A percentile compares a stretch with the other conserved stretches of the same genome.
phyloP scores from a whole-genome alignment of 2,113 vertebrate genomes.

The Ammodytes dubius region DNA sequence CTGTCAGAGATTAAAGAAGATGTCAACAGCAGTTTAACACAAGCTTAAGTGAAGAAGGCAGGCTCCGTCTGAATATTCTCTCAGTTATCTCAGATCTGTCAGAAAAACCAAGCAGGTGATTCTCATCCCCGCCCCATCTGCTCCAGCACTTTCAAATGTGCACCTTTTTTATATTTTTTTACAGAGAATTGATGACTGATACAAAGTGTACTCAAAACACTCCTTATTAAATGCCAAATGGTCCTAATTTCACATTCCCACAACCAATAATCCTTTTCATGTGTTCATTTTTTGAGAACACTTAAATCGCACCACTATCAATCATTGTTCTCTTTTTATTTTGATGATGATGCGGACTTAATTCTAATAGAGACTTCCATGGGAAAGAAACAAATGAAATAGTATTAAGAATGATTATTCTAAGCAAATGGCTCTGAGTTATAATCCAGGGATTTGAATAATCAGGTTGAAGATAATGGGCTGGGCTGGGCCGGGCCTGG shows the following conservation, averaged over 20 bases:
- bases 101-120: slow-evolving; percentile 79
- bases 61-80: slow-evolving; percentile 71
- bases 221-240: slow-evolving; percentile 51
- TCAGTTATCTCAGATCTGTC: slow-evolving; percentile 80
- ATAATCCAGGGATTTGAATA: slow-evolving; percentile 85
- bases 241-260: slow-evolving; percentile 67
- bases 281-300: slow-evolving; percentile 57
- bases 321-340: slow-evolving; percentile 48
- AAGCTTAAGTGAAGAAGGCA: slow-evolving; percentile 76
- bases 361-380: slow-evolving; percentile 72
- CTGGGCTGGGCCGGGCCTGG: slow-evolving; percentile 72
- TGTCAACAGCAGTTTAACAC: slow-evolving; percentile 85
- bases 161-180: not conserved
- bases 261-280: slow-evolving; percentile 64
- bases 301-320: slow-evolving; percentile 66
- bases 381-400: slow-evolving; percentile 70
- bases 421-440: slow-evolving; percentile 72
- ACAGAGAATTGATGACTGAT: slow-evolving; percentile 48
- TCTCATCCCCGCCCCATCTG: slow-evolving; percentile 55
- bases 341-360: slow-evolving; percentile 76
- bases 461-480: slow-evolving; percentile 83
- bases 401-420: slow-evolving; percentile 78
- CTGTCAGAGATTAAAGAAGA: slow-evolving; percentile 86
- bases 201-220: slow-evolving; percentile 56
- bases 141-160: slow-evolving; percentile 16